Evolutionary conservation across 2,797 vertebrate species (phyloP), one percentile per base, ranked within the genome.

Genomic region (Erethizon dorsatum): DNA sequence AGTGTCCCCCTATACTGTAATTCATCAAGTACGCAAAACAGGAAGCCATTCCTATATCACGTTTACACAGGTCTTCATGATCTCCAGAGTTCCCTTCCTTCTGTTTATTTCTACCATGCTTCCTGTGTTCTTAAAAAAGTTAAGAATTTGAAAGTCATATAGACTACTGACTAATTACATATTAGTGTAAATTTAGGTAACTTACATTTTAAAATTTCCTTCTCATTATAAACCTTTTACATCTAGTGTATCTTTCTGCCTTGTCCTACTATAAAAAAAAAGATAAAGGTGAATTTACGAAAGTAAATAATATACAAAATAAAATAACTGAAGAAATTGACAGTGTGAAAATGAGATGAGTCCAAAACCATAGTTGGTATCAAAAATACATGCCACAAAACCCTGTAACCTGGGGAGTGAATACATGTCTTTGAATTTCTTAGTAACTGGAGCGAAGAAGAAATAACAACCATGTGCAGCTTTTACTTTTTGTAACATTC

Each of bases 311-410:
- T 73, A 90, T 33, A 59, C 3, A 91, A 71, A 96, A 79, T 41
- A 90, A 83, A 91, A 57, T 33, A 89, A 86, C 28, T 61, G 11
- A 83, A 82, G 73, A 97, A 96, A 75, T 9, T 67, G 12, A 88
- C 41, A 95, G 56, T 83, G 22, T 84, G 71, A 92, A 93, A 94
- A 69, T 87, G 77, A 33, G 45, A 97, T 57, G 50, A 96, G 28
- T 15, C 12, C 22, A 91, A 94, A 24, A 95, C 78, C 33, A 69
- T 84, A 31, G 13, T 47, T 95, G 71, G 4, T 92, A 94, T 90
- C 12, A 94, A 96, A 95, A 84, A 73, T 45, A 12, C 33, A 94
- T 83, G 47, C 41, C 63, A 69, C 17, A 59, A 88, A 63, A 31
- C 41, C 18, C n/a, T 84, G 28, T 59, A 65, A 22, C 63, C 37